Conservation (phyloP, 1,140 invertebrate species). For the Lanistes nyassanus region DNA sequence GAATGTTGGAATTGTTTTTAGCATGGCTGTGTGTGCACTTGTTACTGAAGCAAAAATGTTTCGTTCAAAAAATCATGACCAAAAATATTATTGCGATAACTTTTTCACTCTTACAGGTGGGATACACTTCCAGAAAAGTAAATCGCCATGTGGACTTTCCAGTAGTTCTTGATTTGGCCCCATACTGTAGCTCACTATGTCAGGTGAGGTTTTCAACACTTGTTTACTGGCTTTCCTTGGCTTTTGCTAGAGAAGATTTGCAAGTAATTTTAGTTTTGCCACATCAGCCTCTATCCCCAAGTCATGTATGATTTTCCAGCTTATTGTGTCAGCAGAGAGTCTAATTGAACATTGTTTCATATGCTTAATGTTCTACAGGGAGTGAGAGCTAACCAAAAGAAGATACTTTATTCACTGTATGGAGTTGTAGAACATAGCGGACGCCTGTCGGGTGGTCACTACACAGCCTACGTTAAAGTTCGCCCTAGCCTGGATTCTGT, state of each 20-base stretch:
- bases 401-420: slow-evolving; percentile 89
- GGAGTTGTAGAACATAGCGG: slow-evolving; percentile 96
- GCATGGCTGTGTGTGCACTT: neutral
- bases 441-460: slow-evolving; percentile 90
- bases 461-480: slow-evolving; percentile 86
- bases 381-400: slow-evolving; percentile 56
- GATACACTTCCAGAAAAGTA: slow-evolving; percentile 79
- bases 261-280: no score
- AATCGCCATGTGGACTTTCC: slow-evolving; percentile 89
- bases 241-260: neutral
- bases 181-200: slow-evolving; percentile 85
- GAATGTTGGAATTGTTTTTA: neutral
- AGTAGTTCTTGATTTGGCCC: slow-evolving; percentile 85
- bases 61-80: no score
- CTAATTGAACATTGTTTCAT: no score
- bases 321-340: no score
- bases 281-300: no score
- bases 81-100: no score
- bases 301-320: no score
- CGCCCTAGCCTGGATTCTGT: slow-evolving; percentile 56
- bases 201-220: slow-evolving; percentile 67
- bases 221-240: neutral
- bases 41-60: neutral
- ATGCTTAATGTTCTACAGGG: slow-evolving; percentile 39
- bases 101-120: slow-evolving; percentile 67